Conservation (phyloP, 2,888 invertebrate species). For the Criorhina ranunculi region DNA sequence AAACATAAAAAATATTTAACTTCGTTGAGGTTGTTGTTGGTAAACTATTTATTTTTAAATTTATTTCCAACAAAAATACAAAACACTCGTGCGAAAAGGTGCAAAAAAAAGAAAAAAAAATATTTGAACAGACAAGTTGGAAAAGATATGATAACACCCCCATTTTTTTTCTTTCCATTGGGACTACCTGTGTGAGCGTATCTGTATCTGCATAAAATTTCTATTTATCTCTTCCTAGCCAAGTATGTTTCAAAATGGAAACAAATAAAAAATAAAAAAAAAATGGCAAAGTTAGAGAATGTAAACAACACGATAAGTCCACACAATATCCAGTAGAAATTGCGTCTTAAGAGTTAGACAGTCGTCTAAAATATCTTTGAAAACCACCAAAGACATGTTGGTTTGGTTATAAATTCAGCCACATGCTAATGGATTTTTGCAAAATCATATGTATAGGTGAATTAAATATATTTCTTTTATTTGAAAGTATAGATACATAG, state of each 20-base stretch:
- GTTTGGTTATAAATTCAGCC: conserved; percentile 29
- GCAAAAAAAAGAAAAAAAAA: conserved; percentile 1
- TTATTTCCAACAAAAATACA: neutral
- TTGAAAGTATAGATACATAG: neutral
- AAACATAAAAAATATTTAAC: neutral
- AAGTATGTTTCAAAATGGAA: neutral
- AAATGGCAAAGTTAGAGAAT: conserved; percentile 21
- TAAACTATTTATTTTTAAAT: conserved; percentile 12
- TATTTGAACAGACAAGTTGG: neutral
- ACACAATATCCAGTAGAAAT: conserved; percentile 39
- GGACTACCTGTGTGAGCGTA: conserved; percentile 3
- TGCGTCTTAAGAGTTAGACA: conserved; percentile 32
- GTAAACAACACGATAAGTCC: conserved; percentile 39
- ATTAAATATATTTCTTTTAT: neutral
- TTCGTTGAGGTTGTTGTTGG: neutral
- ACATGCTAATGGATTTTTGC: conserved; percentile 46
- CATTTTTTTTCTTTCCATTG: conserved; percentile 1
- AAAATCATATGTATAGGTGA: neutral
- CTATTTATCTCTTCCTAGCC: conserved; percentile 8
- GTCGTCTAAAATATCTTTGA: neutral
- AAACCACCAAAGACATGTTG: conserved; percentile 20
- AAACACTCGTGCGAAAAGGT: conserved; percentile 30
- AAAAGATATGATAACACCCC: conserved; percentile 5
- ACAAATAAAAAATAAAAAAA: neutral
- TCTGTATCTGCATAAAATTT: conserved; percentile 20